Percentiles rank a stretch among this genome's conserved stretches.
These are phyloP conservation scores for Rhorus exstirpatorius DNA, from an alignment of 2,888 invertebrate genomes.

Conservation along the genomic window DNA sequence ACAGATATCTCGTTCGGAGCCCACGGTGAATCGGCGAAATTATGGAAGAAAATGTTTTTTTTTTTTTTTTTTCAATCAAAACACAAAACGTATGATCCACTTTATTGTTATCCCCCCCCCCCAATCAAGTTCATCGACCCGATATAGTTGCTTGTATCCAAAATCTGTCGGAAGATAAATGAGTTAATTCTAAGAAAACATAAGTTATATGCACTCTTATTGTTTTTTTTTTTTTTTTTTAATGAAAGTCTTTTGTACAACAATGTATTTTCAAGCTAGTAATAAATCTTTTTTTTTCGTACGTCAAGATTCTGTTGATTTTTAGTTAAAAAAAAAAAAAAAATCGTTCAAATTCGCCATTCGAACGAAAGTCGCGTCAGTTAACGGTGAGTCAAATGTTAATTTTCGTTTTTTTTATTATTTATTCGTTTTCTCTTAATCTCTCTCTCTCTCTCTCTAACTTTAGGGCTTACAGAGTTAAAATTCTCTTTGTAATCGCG, in stretches of 20 bases:
- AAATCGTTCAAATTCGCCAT: constrained; percentile 8
- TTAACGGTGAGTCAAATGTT: constrained; percentile 43
- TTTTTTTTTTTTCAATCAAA: constrained; percentile 40
- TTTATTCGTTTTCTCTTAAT: constrained; percentile 48
- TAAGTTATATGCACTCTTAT: constrained; percentile 37
- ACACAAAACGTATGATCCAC: neutral
- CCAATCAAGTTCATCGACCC: neutral
- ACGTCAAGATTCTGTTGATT: constrained; percentile 18
- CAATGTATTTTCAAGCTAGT: constrained; percentile 58
- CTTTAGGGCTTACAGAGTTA: constrained; percentile 44
- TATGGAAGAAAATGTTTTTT: constrained; percentile 6
- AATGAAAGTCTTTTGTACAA: constrained; percentile 62
- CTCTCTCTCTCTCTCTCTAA: constrained; percentile 2
- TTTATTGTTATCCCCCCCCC: neutral
- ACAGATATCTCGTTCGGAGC: constrained; percentile 58
- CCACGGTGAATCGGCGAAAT: constrained; percentile 43
- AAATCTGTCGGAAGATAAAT: constrained; percentile 13
- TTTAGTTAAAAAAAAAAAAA: neutral
- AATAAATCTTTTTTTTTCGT: constrained; percentile 61
- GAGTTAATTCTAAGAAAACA: constrained; percentile 14
- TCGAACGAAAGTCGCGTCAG: constrained; percentile 36
- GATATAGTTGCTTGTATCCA: neutral
- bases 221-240: constrained; percentile 37
- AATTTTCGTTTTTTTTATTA: constrained; percentile 36
- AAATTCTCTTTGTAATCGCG: constrained; percentile 44